phyloP scores from a whole-genome alignment of 2,797 vertebrate species.

The Benthosema pterotum region DNA sequence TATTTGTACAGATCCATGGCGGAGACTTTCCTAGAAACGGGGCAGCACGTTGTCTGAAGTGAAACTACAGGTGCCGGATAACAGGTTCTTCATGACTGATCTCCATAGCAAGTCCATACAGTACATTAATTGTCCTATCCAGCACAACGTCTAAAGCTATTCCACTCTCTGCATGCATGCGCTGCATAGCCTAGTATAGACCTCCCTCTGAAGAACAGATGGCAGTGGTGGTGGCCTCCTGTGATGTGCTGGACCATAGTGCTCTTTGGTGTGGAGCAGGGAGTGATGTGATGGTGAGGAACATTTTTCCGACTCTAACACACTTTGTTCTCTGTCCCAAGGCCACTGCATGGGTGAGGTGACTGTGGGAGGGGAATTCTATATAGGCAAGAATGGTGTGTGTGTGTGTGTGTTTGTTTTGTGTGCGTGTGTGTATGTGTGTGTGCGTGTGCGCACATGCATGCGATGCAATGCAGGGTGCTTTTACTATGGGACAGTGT shows the following conservation, averaged over 20 bases:
- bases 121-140: conserved; percentile 1
- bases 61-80: not conserved
- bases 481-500: conserved; percentile 50
- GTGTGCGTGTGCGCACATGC: too few species aligned
- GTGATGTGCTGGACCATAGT: conserved; percentile 12
- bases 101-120: not conserved
- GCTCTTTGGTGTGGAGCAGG: conserved; percentile 51
- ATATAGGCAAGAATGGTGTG: conserved; percentile 55
- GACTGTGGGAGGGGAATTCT: conserved; percentile 61
- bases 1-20: not conserved
- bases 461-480: too few species aligned
- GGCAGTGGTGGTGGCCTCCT: conserved; percentile 11
- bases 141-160: conserved; percentile 11
- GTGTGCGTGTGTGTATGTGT: not conserved
- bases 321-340: conserved; percentile 69
- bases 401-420: conserved; percentile 15
- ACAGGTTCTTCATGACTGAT: not conserved
- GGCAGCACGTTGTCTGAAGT: not conserved
- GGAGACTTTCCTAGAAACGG: not conserved
- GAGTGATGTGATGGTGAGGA: conserved; percentile 69
- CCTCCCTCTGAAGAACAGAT: conserved; percentile 24
- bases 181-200: too few species aligned
- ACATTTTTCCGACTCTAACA: conserved; percentile 75
- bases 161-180: too few species aligned
- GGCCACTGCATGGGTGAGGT: conserved; percentile 64